These are phyloP conservation scores for Channa maculata DNA, from an alignment of 2,113 vertebrate genomes.

Conservation along the genomic window DNA sequence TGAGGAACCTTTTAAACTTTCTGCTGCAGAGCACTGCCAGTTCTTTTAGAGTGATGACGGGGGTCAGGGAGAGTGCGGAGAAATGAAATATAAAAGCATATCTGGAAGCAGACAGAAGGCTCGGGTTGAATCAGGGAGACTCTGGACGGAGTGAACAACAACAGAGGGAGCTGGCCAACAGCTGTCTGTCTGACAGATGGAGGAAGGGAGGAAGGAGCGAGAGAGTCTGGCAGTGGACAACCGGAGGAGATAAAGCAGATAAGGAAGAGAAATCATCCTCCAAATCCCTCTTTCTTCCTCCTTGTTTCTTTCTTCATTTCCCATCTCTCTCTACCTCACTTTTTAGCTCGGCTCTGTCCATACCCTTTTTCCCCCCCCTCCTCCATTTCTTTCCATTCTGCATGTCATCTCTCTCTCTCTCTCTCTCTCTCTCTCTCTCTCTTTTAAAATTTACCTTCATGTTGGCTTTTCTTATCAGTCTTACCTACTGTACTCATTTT, in stretches of 20 bases:
- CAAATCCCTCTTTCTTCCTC: conserved; percentile 49
- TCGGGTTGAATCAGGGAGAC: conserved; percentile 46
- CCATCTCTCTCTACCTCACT: conserved; percentile 1
- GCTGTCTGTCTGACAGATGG: conserved; percentile 66
- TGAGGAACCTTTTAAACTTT: conserved; percentile 43
- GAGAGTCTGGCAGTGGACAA: conserved; percentile 46
- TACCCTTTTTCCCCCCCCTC: conserved; percentile 1
- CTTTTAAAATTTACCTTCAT: conserved; percentile 30
- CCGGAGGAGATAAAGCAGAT: conserved; percentile 72
- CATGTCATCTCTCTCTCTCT: conserved; percentile 10
- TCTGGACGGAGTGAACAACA: conserved; percentile 46
- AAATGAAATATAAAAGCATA: conserved; percentile 53
- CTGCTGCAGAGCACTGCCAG: conserved; percentile 20
- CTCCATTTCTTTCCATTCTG: background rate
- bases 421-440: too few species aligned
- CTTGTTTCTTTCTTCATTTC: conserved; percentile 49
- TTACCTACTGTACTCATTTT: conserved; percentile 16
- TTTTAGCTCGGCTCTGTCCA: conserved; percentile 6
- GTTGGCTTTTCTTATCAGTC: conserved; percentile 20
- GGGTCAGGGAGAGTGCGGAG: conserved; percentile 3
- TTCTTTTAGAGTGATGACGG: conserved; percentile 47
- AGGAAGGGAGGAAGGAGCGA: conserved; percentile 26
- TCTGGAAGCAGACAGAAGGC: conserved; percentile 42
- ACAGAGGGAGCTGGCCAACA: conserved; percentile 49
- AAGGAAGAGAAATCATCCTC: conserved; percentile 50